Percentiles rank a stretch among this genome's conserved stretches.
phyloP scores from a whole-genome alignment of 2,113 vertebrate species.

The Amphiprion ocellaris region DNA sequence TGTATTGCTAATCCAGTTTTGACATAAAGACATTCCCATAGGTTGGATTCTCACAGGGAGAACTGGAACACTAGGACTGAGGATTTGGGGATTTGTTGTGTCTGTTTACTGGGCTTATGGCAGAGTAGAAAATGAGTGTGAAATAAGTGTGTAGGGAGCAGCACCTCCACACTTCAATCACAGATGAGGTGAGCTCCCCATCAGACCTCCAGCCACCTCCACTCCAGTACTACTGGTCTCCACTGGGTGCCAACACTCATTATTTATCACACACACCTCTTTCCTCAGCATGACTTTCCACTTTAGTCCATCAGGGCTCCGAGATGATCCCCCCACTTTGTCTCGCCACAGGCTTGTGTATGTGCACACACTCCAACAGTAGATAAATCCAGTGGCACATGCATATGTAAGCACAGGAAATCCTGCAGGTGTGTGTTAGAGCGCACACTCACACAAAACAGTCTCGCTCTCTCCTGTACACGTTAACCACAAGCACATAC shows the following conservation, averaged over 20 bases:
- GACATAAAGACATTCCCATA: neutral
- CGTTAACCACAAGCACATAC: slow-evolving; percentile 6
- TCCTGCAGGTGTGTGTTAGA: slow-evolving; percentile 30
- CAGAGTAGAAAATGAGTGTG: slow-evolving; percentile 43
- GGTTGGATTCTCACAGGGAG: slow-evolving; percentile 8
- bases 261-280: slow-evolving; percentile 58
- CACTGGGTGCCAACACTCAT: slow-evolving; percentile 59
- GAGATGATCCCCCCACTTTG: slow-evolving; percentile 29
- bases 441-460: neutral
- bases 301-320: slow-evolving; percentile 56
- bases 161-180: slow-evolving; percentile 59
- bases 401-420: slow-evolving; percentile 33
- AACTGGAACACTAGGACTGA: neutral
- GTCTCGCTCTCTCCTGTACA: neutral
- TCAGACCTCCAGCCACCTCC: slow-evolving; percentile 52
- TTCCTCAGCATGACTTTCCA: slow-evolving; percentile 70
- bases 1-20: slow-evolving; percentile 42
- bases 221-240: slow-evolving; percentile 44
- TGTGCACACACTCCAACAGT: slow-evolving; percentile 22
- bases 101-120: slow-evolving; percentile 36
- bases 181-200: slow-evolving; percentile 43
- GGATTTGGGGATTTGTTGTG: slow-evolving; percentile 30
- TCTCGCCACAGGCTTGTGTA: slow-evolving; percentile 14
- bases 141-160: slow-evolving; percentile 35
- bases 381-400: slow-evolving; percentile 18